Conservation (phyloP, 2,888 invertebrate genomes). For the Eupithecia exiguata region DNA sequence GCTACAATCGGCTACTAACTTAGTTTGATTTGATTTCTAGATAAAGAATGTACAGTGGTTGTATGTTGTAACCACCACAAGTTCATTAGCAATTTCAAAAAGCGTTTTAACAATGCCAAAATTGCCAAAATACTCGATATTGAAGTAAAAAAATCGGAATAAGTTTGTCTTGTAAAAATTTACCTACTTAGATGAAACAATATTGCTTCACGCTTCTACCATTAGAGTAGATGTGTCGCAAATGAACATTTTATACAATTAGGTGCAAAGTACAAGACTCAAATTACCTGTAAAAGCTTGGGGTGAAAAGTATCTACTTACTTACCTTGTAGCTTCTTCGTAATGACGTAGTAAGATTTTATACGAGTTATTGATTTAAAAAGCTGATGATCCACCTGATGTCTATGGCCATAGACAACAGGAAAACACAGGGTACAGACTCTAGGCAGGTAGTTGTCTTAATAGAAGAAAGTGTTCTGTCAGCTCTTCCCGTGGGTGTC, state of each 20-base stretch:
- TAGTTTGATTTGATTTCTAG: neutral
- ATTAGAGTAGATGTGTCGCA: conserved; percentile 40
- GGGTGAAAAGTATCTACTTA: conserved; percentile 7
- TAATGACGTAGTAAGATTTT: neutral
- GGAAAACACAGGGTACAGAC: no score
- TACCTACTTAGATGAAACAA: conserved; percentile 15
- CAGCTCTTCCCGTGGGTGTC: no score
- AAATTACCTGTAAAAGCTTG: conserved; percentile 23
- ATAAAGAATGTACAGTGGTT: neutral
- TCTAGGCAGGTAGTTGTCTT: no score
- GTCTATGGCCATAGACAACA: no score
- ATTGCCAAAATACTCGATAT: neutral
- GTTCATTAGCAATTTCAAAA: neutral
- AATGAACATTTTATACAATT: conserved; percentile 44
- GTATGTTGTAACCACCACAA: neutral
- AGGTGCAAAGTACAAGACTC: conserved; percentile 34
- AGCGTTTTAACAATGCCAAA: neutral
- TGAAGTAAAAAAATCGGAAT: neutral
- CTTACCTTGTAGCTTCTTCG: neutral
- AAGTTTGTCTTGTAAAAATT: neutral
- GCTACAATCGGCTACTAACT: neutral
- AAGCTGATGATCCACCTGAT: neutral
- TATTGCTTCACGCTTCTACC: conserved; percentile 34
- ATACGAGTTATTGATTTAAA: neutral
- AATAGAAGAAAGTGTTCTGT: no score